These are phyloP conservation scores for Tricholaema leucomelas DNA, from an alignment of 2,113 vertebrate genomes.

Conservation along the genomic window DNA sequence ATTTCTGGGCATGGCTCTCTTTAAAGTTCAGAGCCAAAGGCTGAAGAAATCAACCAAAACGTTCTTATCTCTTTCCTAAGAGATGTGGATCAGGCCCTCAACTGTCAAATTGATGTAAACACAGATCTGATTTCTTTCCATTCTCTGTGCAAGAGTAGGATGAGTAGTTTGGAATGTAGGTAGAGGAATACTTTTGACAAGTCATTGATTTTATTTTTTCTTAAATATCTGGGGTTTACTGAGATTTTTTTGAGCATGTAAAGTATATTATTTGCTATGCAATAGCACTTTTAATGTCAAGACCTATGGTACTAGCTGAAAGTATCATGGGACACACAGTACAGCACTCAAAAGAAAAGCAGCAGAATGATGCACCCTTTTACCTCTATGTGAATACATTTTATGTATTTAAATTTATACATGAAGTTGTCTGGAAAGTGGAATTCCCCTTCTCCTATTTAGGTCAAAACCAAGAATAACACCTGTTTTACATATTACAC, in stretches of 20 bases:
- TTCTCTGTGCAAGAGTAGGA: not conserved
- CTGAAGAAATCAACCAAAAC: not conserved
- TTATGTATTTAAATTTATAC: not conserved
- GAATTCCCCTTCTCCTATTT: slow-evolving; percentile 6
- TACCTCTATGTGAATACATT: not conserved
- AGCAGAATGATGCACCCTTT: not conserved
- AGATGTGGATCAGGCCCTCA: not conserved
- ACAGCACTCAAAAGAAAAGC: not conserved
- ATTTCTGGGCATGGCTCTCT: not conserved
- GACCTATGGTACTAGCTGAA: not conserved
- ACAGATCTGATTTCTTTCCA: not conserved
- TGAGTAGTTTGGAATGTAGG: not conserved
- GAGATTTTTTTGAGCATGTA: not conserved
- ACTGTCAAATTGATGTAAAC: not conserved
- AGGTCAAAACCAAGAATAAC: slow-evolving; percentile 46
- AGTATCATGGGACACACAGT: not conserved
- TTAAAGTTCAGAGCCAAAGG: not conserved
- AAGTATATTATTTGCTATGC: not conserved
- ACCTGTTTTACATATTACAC: slow-evolving; percentile 57
- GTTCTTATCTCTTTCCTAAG: not conserved
- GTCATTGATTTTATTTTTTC: not conserved
- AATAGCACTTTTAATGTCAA: not conserved
- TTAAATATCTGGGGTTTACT: not conserved
- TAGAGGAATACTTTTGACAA: not conserved
- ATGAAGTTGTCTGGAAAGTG: not conserved